These are phyloP conservation scores for Maniola jurtina DNA, from an alignment of 1,140 invertebrate species.

Conservation along the genomic window DNA sequence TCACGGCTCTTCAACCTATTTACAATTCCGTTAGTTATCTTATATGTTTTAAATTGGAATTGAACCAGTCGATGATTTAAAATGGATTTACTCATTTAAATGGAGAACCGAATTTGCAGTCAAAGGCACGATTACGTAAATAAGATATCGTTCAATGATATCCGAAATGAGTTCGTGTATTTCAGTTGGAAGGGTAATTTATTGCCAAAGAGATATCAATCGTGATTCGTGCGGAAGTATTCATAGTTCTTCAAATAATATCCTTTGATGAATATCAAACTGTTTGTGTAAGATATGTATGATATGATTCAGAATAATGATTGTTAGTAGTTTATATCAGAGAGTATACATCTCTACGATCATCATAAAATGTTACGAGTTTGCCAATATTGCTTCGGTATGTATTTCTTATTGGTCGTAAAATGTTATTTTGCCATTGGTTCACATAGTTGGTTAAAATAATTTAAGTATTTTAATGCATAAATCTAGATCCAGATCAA, in stretches of 20 bases:
- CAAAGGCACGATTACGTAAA: constrained; percentile 6
- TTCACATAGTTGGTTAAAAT: neutral
- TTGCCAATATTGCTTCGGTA: constrained; percentile 7
- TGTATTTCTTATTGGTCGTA: constrained; percentile 4
- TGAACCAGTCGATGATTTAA: neutral
- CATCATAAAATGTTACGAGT: constrained; percentile 12
- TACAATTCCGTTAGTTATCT: too few species aligned
- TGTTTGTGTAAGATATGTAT: constrained; percentile 7
- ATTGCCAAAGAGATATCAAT: constrained; percentile 15
- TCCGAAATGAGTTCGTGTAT: constrained; percentile 13
- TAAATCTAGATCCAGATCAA: neutral
- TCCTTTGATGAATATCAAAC: constrained; percentile 11
- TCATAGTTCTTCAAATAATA: constrained; percentile 11
- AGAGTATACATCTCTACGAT: constrained; percentile 7
- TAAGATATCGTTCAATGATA: constrained; percentile 8
- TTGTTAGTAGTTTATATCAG: constrained; percentile 8
- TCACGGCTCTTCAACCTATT: too few species aligned
- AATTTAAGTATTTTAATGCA: neutral
- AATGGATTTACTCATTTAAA: constrained; percentile 3
- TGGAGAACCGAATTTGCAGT: neutral
- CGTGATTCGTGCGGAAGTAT: constrained; percentile 12
- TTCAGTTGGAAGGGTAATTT: constrained; percentile 9
- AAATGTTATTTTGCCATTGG: neutral
- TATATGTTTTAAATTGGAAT: too few species aligned
- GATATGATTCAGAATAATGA: constrained; percentile 6